Percentiles rank a stretch among this genome's conserved stretches.
Evolutionary conservation across 1,140 invertebrate genomes (phyloP).

Genomic region (Papilio machaon): DNA sequence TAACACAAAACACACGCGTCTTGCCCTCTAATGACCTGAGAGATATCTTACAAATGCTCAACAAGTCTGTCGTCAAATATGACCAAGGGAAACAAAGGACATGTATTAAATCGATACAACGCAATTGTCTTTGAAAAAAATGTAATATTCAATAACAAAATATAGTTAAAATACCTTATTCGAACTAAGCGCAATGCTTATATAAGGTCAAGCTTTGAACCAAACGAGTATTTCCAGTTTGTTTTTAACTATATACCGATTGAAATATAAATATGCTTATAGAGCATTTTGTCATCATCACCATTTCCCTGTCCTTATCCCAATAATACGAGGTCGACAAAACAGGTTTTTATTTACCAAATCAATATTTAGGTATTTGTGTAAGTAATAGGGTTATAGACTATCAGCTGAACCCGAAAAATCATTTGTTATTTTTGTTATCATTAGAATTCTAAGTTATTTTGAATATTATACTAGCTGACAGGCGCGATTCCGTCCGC

Average conservation of each 20-base stretch:
- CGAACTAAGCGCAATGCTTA: not conserved
- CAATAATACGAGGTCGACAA: too few species aligned
- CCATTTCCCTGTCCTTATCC: not conserved
- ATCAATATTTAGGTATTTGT: too few species aligned
- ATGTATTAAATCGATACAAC: not conserved
- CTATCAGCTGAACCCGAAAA: too few species aligned
- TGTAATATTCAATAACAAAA: not conserved
- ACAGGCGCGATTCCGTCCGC: too few species aligned
- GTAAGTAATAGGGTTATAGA: too few species aligned
- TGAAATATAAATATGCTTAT: not conserved
- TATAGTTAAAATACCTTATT: not conserved
- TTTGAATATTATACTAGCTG: too few species aligned
- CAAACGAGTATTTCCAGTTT: conserved; percentile 15
- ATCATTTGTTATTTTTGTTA: too few species aligned
- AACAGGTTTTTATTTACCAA: too few species aligned
- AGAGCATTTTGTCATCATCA: not conserved
- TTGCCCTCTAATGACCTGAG: conserved; percentile 30
- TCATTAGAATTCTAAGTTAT: too few species aligned
- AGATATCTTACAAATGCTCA: conserved; percentile 32
- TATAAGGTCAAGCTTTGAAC: conserved; percentile 19
- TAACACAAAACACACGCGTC: not conserved
- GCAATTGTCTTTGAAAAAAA: not conserved
- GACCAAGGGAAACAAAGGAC: not conserved
- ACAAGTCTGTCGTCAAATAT: not conserved
- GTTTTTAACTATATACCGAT: not conserved